Percentiles rank a stretch among this genome's conserved stretches.
phyloP scores from a whole-genome alignment of 2,888 invertebrate genomes.

The Himalopsyche anomala region DNA sequence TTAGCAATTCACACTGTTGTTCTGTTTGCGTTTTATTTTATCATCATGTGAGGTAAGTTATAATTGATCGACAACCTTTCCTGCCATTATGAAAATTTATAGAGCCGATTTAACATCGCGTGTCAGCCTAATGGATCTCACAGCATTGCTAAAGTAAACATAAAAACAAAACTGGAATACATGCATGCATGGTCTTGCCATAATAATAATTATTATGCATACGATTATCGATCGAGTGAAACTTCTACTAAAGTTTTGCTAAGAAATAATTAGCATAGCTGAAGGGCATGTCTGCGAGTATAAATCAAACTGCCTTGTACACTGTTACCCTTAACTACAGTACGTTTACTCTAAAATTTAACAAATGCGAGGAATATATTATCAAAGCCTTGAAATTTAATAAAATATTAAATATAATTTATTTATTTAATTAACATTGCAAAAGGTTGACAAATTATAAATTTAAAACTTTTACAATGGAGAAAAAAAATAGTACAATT shows the following conservation, averaged over 20 bases:
- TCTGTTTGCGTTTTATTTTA: too few relatives aligned
- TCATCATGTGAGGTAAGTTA: too few relatives aligned
- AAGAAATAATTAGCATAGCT: slow-evolving; percentile 3
- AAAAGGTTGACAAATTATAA: too few relatives aligned
- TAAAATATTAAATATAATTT: too few relatives aligned
- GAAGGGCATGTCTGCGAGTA: not conserved
- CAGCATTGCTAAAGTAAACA: slow-evolving; percentile 13
- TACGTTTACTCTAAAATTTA: too few relatives aligned
- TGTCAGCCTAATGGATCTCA: slow-evolving; percentile 27
- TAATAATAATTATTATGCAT: slow-evolving; percentile 19
- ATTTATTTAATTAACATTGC: too few relatives aligned
- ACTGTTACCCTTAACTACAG: too few relatives aligned
- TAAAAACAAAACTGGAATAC: slow-evolving; percentile 14
- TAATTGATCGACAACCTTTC: not conserved
- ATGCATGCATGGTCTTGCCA: not conserved
- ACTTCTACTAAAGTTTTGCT: not conserved
- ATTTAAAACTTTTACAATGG: too few relatives aligned
- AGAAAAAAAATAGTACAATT: too few relatives aligned
- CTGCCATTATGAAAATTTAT: not conserved
- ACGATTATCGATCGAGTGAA: not conserved
- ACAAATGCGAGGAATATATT: too few relatives aligned
- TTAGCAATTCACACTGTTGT: too few relatives aligned
- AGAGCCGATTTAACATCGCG: slow-evolving; percentile 16
- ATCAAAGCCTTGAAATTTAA: too few relatives aligned
- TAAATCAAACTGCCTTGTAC: not conserved